Evolutionary conservation across 2,888 invertebrate species (phyloP), one percentile per base, ranked within the genome.

Genomic region (Myathropa florea): DNA sequence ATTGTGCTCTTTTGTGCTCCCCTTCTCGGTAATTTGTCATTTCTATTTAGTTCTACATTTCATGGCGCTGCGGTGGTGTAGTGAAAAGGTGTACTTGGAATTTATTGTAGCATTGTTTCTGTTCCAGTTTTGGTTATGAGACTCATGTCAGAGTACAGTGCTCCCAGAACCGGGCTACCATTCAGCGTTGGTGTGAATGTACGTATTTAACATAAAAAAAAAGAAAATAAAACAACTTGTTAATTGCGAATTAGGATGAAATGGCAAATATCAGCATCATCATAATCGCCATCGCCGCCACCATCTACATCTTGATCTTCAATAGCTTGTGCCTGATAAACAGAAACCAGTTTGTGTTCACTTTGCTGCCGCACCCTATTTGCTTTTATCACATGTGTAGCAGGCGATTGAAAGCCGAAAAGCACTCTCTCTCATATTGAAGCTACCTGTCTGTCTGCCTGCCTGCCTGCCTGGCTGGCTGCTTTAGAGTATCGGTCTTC

Each of bases 1-100:
- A 81, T 81, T 81, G 84, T 77, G n/a, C n/a, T 85, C 84, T 76
- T 81, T 85, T 85, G 81, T 84, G 75, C 30, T 26, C 23, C 4
- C 59, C 75, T 70, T 79, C 46, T 57, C 71, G 68, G 55, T 64
- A 67, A 71, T 85, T 72, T 77, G 72, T 81, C 71, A 72, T 67
- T 76, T 81, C 67, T 72, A 77, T 80, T 80, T 39, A 73, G 64
- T 73, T 76, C 39, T 55, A 55, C 30, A 30, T 39, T 68, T 70
- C 39, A 70, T 36, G 24, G 33, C 33, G 24, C 53, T 21, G 53
- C 24, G 64, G 63, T 77, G 61, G 67, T 68, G 39, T 46, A 72
- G 33, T 33, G 46, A 46, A n/a, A 46, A 46, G 39, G 39, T n/a
- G 39, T 46, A 46, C 18, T 18, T 46, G 46, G 18, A 61, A 55